Evolutionary conservation across 2,888 invertebrate species (phyloP), one percentile per base, ranked within the genome.

Genomic region (Petrolisthes cinctipes): DNA sequence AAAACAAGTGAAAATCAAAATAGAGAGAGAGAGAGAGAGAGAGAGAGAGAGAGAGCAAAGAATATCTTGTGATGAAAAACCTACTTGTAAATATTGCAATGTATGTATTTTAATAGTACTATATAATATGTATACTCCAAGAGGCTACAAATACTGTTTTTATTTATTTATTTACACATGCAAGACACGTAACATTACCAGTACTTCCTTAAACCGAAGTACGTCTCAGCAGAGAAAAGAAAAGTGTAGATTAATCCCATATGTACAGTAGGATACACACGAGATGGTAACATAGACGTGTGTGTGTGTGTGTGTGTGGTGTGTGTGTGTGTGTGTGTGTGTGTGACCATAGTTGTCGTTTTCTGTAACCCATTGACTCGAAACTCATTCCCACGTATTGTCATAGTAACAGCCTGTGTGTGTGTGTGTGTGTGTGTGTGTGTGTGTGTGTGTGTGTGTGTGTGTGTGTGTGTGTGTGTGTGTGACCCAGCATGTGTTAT

Each of bases 101-200:
- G 71, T 71, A 71, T 71, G 37, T 37, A 37, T 37, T 37, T 37
- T 79, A 83, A 79, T 76, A 73, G 80, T 86, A 75, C 71, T 86
- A 68, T 37, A 37, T 37, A 37, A 37, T 37, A 37, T 37, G 37
- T 78, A 86, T 86, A 86, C 86, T 87, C 80, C 83, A 73, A 83
- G 83, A 83, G 56, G 78, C 87, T 87, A 87, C 87, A 87, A 87
- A 87, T 87, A 87, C 87, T 83, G 87, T 66, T 53, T 11, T 14
- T 61, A 37, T 61, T 61, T 14, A 20, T 83, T 78, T 87, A 87
- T 87, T 66, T 87, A 87, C 87, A 87, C 83, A 87, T 87, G 87
- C 87, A 87, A 83, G 81, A 87, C 87, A 87, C 87, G 57, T 87
- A 87, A 61, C 83, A 87, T 79, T 87, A 80, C 81, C 37, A 37